Conservation (phyloP, 2,113 vertebrate species). For the Excalfactoria chinensis region DNA sequence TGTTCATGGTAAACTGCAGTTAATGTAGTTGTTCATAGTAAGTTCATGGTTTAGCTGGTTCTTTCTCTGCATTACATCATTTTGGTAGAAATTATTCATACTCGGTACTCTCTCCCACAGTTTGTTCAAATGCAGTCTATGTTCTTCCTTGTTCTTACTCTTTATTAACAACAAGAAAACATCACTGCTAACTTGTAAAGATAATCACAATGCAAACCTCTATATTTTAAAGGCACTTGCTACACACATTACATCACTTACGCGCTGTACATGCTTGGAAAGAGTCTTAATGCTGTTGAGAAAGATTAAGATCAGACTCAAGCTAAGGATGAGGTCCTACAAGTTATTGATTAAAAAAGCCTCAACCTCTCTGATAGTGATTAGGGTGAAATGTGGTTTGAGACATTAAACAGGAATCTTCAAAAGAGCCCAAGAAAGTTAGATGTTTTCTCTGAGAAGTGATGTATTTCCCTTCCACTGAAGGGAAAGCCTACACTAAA, state of each 20-base stretch:
- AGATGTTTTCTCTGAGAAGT: neutral
- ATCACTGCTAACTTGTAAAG: neutral
- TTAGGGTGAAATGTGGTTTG: neutral
- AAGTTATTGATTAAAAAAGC: neutral
- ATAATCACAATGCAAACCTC: conserved; percentile 18
- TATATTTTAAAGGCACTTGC: conserved; percentile 25
- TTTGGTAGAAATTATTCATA: conserved; percentile 28
- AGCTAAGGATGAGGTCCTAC: conserved; percentile 11
- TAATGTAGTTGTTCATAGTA: neutral
- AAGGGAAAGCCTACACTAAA: neutral
- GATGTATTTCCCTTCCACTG: neutral
- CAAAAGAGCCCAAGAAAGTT: neutral
- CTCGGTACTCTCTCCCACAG: conserved; percentile 49
- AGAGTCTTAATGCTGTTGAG: conserved; percentile 17
- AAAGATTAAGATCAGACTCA: conserved; percentile 29
- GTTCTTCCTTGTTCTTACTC: conserved; percentile 9
- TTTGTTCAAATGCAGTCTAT: conserved; percentile 36
- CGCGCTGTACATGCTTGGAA: neutral
- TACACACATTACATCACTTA: conserved; percentile 20
- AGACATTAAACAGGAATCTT: neutral
- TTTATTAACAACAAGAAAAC: conserved; percentile 8
- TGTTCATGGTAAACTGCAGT: neutral
- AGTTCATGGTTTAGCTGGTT: neutral
- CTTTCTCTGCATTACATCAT: neutral
- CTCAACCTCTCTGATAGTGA: conserved; percentile 15